These are phyloP conservation scores for Cebus imitator DNA, from an alignment of 2,113 vertebrate species.

Conservation along the genomic window DNA sequence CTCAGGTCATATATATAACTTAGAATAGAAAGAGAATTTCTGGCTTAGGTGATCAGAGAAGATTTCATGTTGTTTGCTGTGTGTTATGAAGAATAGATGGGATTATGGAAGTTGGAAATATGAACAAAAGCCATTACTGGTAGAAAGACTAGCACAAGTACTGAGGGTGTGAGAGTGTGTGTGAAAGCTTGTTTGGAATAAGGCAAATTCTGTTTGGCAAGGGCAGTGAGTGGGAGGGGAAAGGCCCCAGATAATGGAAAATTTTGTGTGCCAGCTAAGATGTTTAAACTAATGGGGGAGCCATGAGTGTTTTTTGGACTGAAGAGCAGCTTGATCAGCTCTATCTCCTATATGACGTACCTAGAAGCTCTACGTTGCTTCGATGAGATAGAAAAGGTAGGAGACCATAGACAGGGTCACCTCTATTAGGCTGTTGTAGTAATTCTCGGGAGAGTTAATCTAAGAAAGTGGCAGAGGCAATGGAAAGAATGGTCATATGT, in stretches of 20 bases:
- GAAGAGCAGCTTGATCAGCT: not conserved
- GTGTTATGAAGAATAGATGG: not conserved
- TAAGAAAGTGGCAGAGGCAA: not conserved
- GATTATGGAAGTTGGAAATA: not conserved
- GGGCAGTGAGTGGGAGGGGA: not conserved
- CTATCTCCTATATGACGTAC: not conserved
- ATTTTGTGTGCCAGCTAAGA: not conserved
- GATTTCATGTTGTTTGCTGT: not conserved
- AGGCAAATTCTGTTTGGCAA: not conserved
- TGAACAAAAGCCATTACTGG: not conserved
- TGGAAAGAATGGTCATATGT: not conserved
- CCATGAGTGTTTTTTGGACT: not conserved
- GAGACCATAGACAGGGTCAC: not conserved
- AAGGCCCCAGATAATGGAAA: not conserved
- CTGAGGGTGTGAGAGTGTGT: not conserved
- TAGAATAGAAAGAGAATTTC: not conserved
- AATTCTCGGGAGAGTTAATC: not conserved
- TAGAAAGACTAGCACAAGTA: not conserved
- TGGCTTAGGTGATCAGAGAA: not conserved
- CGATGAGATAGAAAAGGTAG: not conserved
- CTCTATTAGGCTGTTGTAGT: not conserved
- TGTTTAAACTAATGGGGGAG: not conserved
- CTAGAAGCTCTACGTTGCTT: not conserved
- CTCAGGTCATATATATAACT: not conserved
- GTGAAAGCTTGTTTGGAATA: not conserved